A percentile compares a stretch with the other conserved stretches of the same genome.
Evolutionary conservation across 2,888 invertebrate species (phyloP).

Genomic region (Caenorhabditis doughertyi): DNA sequence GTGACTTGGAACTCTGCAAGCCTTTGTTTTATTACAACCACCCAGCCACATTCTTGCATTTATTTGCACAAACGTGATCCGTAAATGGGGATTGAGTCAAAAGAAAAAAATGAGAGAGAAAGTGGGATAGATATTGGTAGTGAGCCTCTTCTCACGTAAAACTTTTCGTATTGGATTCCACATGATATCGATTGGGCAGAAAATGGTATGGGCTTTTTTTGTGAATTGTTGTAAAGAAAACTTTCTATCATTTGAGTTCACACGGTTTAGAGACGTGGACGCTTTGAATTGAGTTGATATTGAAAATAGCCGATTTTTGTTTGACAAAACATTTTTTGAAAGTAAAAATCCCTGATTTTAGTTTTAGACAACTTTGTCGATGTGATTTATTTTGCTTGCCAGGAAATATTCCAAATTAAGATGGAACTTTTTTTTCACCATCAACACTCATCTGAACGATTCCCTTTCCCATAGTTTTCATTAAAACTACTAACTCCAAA

Average conservation of each 20-base stretch:
- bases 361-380: too few species aligned
- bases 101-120: constrained; percentile 36
- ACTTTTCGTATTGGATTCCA: constrained; percentile 37
- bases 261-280: neutral
- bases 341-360: too few species aligned
- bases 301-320: neutral
- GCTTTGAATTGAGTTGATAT: neutral
- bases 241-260: neutral
- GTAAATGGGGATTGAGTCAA: constrained; percentile 39
- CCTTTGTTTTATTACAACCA: constrained; percentile 33
- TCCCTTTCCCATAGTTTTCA: neutral
- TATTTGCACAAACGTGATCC: constrained; percentile 62
- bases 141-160: constrained; percentile 10
- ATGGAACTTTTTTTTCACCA: neutral
- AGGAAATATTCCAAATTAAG: neutral
- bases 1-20: neutral
- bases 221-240: neutral
- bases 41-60: constrained; percentile 6
- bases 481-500: neutral
- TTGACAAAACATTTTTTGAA: too few species aligned
- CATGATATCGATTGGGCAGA: neutral
- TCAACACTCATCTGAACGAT: neutral
- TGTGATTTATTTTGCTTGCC: too few species aligned
- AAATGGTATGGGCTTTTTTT: neutral
- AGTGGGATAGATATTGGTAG: constrained; percentile 28